These are phyloP conservation scores for Cervus canadensis DNA, from an alignment of 2,113 vertebrate species.

Conservation along the genomic window DNA sequence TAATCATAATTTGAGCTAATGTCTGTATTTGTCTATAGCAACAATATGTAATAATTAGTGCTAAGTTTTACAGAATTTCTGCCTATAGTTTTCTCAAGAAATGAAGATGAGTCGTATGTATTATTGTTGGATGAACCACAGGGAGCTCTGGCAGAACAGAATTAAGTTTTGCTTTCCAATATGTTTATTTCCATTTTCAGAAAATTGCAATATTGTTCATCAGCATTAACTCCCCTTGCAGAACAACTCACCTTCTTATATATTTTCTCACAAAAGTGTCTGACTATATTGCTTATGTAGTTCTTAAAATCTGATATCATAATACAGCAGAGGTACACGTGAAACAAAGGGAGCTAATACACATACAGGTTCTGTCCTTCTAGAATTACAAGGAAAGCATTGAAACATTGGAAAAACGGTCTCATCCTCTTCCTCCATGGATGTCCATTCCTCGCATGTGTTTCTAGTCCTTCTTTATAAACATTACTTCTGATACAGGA, in stretches of 20 bases:
- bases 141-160: neutral
- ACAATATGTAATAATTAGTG: neutral
- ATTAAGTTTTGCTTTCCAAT: neutral
- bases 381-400: neutral
- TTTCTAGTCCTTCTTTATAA: neutral
- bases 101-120: neutral
- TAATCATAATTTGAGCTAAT: neutral
- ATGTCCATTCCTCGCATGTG: accelerated
- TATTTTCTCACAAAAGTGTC: neutral
- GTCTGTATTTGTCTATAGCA: neutral
- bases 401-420: neutral
- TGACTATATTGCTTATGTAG: neutral
- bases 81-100: neutral
- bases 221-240: neutral
- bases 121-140: neutral
- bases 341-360: neutral
- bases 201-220: neutral
- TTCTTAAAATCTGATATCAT: neutral
- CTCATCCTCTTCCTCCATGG: neutral
- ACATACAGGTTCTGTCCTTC: neutral
- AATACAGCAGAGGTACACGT: neutral
- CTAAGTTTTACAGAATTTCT: neutral
- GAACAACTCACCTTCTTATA: neutral
- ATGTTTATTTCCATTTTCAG: neutral
- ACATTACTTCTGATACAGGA: neutral